Conservation (phyloP, 2,888 invertebrate species). For the Drosophila neoperkinsi region DNA sequence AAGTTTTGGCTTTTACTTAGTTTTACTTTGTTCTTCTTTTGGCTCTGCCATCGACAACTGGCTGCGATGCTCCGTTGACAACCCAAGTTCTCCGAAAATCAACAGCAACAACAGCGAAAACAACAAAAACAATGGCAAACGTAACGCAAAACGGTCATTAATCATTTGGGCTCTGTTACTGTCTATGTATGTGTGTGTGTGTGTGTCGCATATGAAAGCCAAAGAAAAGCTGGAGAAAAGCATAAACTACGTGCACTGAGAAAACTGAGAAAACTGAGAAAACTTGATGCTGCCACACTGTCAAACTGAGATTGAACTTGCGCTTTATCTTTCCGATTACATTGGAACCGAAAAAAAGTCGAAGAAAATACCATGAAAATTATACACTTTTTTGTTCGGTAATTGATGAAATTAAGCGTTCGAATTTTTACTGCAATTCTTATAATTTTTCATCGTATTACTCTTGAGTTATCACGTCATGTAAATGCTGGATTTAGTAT, state of each 20-base stretch:
- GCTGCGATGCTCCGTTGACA: conserved; percentile 59
- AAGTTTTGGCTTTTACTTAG: conserved; percentile 76
- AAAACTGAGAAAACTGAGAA: conserved; percentile 24
- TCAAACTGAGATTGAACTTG: conserved; percentile 57
- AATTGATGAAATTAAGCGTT: conserved; percentile 52
- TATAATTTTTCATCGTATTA: background rate
- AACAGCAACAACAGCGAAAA: conserved; percentile 60
- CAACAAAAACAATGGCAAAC: conserved; percentile 26
- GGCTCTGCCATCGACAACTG: conserved; percentile 66
- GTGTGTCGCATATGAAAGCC: conserved; percentile 32
- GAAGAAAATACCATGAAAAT: conserved; percentile 16
- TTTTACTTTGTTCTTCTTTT: conserved; percentile 62
- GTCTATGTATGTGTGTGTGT: conserved; percentile 20
- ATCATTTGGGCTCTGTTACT: conserved; percentile 72
- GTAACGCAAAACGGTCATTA: conserved; percentile 77
- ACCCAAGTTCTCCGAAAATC: conserved; percentile 57
- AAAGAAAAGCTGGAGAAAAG: conserved; percentile 45
- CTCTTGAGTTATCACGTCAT: background rate
- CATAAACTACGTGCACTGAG: conserved; percentile 62
- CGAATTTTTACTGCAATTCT: conserved; percentile 5
- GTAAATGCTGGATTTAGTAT: no score
- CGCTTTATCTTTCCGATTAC: conserved; percentile 7
- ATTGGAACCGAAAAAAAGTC: background rate
- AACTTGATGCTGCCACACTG: conserved; percentile 48
- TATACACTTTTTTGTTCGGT: conserved; percentile 29